Base-by-base conservation (phyloP, 2,113 vertebrate genomes). In the Helogale parvula region DNA sequence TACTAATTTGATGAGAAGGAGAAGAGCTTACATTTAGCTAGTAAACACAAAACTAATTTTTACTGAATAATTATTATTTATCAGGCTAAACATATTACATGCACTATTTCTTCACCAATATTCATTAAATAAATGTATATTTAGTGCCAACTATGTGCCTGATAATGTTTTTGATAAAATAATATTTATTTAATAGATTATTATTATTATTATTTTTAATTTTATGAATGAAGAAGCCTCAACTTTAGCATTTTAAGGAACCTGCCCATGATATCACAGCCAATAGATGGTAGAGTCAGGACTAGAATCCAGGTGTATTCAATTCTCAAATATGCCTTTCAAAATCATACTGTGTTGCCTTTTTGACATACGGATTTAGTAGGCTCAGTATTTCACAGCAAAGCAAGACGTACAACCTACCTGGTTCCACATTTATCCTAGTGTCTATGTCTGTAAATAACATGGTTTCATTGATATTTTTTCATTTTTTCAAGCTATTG, bases 381-480 rank as follows among this genome's bases (percentile, higher is more conserved):
- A 41, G 63, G 35, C 52, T 77, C n/a, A 4, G n/a, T 31, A 33
- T 54, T 88, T 92, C 17, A 29, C 25, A 66, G 47, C 2, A 38
- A 57, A 57, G 7, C 15, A 29, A n/a, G 60, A 65, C 2, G 2
- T 27, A 19, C 3, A 45, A 41, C 4, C 17, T 12, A 12, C 35
- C 25, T 3, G 29, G 14, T 81, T 63, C 52, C 9, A 38, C 12
- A 16, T 84, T 57, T 87, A 63, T 25, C 47, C 11, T 41, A 54
- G 41, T 93, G 12, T 63, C 68, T 90, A 35, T 93, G 12, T 63
- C 68, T 90, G 60, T 90, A 82, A 94, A 71, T 93, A 35, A 71
- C 25, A 11, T 83, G 12, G 57, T 87, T 91, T 23, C 57, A 65
- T 31, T 74, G 76, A 29, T 50, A 63, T 13, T 15, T 60, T 88